A percentile compares a stretch with the other conserved stretches of the same genome.
Conservation (phyloP, 2,113 vertebrate species). For the Galbula dea region DNA sequence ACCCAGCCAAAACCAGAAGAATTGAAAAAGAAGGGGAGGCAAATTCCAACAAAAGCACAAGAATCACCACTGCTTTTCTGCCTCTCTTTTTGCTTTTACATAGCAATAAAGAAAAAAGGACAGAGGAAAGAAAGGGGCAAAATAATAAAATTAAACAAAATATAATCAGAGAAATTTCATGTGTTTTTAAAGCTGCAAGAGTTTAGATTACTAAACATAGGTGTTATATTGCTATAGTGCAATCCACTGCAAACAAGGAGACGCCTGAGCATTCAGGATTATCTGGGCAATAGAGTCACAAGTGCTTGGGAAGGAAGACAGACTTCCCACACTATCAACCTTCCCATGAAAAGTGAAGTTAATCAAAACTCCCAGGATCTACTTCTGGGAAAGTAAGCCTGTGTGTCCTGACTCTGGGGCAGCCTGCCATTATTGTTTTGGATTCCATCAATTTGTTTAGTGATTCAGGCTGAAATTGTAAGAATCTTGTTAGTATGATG, state of each 20-base stretch:
- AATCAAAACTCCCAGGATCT: neutral
- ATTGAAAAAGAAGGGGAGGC: fast-evolving
- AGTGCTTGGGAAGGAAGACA: neutral
- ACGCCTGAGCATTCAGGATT: neutral
- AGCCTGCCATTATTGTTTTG: neutral
- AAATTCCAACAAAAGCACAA: neutral
- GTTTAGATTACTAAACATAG: neutral
- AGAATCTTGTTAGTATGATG: neutral
- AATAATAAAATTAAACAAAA: neutral
- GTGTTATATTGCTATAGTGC: neutral
- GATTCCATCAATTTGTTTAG: neutral
- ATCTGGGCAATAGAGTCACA: neutral
- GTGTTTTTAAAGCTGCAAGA: neutral
- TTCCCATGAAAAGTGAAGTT: neutral
- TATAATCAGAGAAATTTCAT: neutral
- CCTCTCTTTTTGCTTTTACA: neutral
- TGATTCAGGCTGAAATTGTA: neutral
- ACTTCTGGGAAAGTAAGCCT: neutral
- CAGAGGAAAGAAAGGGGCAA: neutral
- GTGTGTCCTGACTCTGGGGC: neutral
- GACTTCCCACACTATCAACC: neutral
- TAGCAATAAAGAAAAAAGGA: neutral
- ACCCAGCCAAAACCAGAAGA: neutral
- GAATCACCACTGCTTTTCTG: neutral
- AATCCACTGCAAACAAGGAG: neutral